These are phyloP conservation scores for Plotosus lineatus DNA, from an alignment of 2,113 vertebrate species.

Conservation along the genomic window DNA sequence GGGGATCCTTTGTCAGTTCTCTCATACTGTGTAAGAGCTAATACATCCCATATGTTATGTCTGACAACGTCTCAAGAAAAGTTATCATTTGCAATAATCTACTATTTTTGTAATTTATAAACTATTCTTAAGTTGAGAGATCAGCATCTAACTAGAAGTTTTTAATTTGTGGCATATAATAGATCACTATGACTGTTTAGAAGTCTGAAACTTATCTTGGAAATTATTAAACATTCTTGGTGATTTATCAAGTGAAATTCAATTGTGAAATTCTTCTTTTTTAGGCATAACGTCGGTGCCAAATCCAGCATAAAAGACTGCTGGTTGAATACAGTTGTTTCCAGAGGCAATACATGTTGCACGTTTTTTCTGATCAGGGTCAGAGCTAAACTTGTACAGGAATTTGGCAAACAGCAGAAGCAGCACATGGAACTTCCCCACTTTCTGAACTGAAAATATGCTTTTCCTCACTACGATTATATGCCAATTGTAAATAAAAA, in stretches of 20 bases:
- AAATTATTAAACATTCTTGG: not conserved
- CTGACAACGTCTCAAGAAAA: not conserved
- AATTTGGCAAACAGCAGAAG: constrained; percentile 15
- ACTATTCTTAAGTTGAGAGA: not conserved
- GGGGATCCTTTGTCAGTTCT: constrained; percentile 16
- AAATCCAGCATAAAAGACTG: constrained; percentile 74
- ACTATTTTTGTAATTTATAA: not conserved
- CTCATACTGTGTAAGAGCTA: constrained; percentile 13
- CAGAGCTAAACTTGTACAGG: constrained; percentile 42
- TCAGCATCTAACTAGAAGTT: not conserved
- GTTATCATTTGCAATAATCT: not conserved
- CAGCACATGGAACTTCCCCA: constrained; percentile 7
- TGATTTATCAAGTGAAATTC: constrained; percentile 57
- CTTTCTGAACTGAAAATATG: constrained; percentile 3
- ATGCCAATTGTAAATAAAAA: not conserved
- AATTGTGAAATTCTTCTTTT: constrained; percentile 62
- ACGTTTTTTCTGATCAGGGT: constrained; percentile 51
- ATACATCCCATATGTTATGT: constrained; percentile 10
- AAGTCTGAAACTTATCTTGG: not conserved
- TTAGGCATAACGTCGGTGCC: constrained; percentile 62
- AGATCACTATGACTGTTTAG: not conserved
- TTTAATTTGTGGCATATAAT: not conserved
- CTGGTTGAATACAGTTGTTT: constrained; percentile 74
- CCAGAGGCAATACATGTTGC: constrained; percentile 59
- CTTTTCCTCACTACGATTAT: not conserved